Base-by-base conservation (phyloP, 2,797 vertebrate species). In the Podarcis lilfordi region DNA sequence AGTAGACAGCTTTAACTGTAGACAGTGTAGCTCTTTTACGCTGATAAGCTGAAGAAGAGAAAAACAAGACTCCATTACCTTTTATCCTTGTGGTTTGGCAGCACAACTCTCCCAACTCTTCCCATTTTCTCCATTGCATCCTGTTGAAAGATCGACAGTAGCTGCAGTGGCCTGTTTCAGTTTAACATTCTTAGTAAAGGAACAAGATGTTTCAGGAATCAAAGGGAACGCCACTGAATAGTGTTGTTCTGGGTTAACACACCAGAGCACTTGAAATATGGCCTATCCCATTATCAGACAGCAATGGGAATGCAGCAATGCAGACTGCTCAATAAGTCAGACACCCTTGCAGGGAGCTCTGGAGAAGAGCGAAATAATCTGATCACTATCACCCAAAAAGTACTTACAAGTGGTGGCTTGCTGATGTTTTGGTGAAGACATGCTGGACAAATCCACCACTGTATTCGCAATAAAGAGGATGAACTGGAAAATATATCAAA, bases 101-200 rank as follows among this genome's bases (percentile, higher is more conserved):
- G 95, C 92, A 99, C 94, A 0, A 99, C 97, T 95, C 95, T 97
- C 69, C 99, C 98, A 29, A 98, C 97, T 96, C 96, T 98, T 80
- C 97, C 97, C 99, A 99, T 99, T 96, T 96, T 98, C 85, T 95
- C 96, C 98, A 99, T 99, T 55, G 98, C 99, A 94, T 98, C 98
- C 99, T 99, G 93, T 95, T 85, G 95, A 94, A 95, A 86, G 81
- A 93, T 88, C 94, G 94, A 93, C 86, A 93, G 75, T 95, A 90
- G 91, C 89, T 68, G 92, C 59, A 90, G 92, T 94, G 74, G 92
- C 84, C 85, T 95, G 94, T 89, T 95, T 95, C 89, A 91, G 84
- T 93, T 95, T 95, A 94, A 95, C 95, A 94, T 95, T 90, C 83
- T 94, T 93, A 85, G 91, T 92, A 91, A 91, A 95, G 13, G 92